phyloP scores from a whole-genome alignment of 2,888 invertebrate species.

The Melolontha melolontha region DNA sequence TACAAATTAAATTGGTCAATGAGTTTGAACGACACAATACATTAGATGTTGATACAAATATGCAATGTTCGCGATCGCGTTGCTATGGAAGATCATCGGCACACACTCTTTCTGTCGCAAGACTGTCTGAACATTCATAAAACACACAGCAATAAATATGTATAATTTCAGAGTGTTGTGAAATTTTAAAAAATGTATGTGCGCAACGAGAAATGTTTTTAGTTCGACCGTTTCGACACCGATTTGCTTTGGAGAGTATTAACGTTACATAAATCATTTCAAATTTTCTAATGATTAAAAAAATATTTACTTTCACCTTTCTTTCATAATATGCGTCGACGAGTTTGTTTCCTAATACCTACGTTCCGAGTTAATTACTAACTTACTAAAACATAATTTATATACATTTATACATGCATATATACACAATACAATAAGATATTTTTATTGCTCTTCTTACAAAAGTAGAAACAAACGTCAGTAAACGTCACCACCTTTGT shows the following conservation, averaged over 20 bases:
- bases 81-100: conserved; percentile 9
- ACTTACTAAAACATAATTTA: no score
- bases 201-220: conserved; percentile 1
- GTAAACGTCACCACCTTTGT: no score
- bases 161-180: conserved; percentile 2
- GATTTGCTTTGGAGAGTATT: conserved; percentile 19
- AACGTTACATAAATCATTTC: conserved; percentile 24
- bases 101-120: no score
- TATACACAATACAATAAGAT: no score
- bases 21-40: not conserved
- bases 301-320: conserved; percentile 38
- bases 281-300: conserved; percentile 32
- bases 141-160: not conserved
- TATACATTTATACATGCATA: no score
- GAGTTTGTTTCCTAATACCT: conserved; percentile 25
- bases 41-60: conserved; percentile 4
- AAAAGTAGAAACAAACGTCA: no score
- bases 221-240: conserved; percentile 12
- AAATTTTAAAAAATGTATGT: conserved; percentile 13
- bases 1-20: conserved; percentile 20
- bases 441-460: no score
- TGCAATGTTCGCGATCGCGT: conserved; percentile 13
- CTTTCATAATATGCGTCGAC: conserved; percentile 32
- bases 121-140: no score
- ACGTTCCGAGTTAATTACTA: not conserved